Evolutionary conservation across 1,140 invertebrate species (phyloP).

Genomic region (Macrobrachium rosenbergii): DNA sequence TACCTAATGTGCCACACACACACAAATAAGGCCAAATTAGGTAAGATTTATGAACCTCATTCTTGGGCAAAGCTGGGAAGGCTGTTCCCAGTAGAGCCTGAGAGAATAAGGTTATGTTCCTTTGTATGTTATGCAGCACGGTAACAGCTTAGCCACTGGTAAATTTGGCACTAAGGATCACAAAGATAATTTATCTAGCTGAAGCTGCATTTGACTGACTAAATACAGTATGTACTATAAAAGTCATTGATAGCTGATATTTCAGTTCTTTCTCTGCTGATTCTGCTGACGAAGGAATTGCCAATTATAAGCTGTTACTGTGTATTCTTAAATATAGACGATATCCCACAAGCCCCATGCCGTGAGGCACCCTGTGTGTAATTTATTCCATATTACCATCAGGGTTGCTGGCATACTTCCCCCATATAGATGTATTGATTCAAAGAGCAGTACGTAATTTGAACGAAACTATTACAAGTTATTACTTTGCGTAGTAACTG

Average conservation of each 20-base stretch:
- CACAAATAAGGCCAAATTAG: conserved; percentile 51
- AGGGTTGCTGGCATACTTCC: conserved; percentile 25
- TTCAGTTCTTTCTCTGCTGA: too few relatives aligned
- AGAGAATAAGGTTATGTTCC: neutral
- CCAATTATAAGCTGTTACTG: too few relatives aligned
- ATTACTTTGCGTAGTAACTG: neutral
- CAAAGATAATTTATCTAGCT: too few relatives aligned
- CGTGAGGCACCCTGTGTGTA: conserved; percentile 38
- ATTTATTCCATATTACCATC: conserved; percentile 15
- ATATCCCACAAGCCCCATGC: too few relatives aligned
- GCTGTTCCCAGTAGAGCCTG: neutral
- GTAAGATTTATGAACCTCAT: conserved; percentile 28
- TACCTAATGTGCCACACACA: neutral
- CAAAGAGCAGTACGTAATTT: neutral
- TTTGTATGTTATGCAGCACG: too few relatives aligned
- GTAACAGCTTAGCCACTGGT: too few relatives aligned
- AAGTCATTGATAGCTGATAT: too few relatives aligned
- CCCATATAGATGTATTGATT: neutral
- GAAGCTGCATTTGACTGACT: too few relatives aligned
- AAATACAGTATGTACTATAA: too few relatives aligned
- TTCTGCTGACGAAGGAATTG: too few relatives aligned
- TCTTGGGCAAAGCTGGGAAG: conserved; percentile 5
- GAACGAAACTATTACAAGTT: neutral
- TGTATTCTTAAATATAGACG: too few relatives aligned
- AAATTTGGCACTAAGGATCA: too few relatives aligned